A percentile compares a stretch with the other conserved stretches of the same genome.
Conservation (phyloP, 1,140 invertebrate genomes). For the Rhizoglyphus robini region DNA sequence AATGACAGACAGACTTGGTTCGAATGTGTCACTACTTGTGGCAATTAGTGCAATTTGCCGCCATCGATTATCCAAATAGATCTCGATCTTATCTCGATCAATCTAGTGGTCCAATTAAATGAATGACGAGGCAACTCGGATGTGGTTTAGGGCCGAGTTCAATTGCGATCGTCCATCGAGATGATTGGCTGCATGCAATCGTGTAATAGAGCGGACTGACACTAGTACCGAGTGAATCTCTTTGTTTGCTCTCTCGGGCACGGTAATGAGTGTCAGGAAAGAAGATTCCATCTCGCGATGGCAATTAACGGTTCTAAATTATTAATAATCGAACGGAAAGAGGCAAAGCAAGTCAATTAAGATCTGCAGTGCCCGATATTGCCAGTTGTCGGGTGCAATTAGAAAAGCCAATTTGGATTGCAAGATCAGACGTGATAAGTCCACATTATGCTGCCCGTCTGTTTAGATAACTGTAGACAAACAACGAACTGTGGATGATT, state of each 20-base stretch:
- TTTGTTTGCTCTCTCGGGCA: too few species aligned
- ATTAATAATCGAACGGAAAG: slow-evolving; percentile 1
- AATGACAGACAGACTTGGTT: neutral
- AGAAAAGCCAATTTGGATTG: too few species aligned
- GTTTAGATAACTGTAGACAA: too few species aligned
- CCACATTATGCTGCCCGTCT: neutral
- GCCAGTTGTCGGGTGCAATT: too few species aligned
- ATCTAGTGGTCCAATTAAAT: neutral
- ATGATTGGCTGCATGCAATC: neutral
- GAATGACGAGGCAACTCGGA: too few species aligned
- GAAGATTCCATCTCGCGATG: neutral
- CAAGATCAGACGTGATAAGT: neutral
- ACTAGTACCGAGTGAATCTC: neutral
- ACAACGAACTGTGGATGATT: neutral
- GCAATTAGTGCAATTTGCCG: slow-evolving; percentile 4
- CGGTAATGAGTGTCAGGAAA: too few species aligned
- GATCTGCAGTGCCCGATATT: too few species aligned
- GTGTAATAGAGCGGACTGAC: neutral
- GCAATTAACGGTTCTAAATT: slow-evolving; percentile 5
- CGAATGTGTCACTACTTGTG: slow-evolving; percentile 6
- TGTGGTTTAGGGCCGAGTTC: neutral
- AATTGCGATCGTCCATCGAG: too few species aligned
- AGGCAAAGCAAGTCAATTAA: neutral
- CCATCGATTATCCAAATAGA: neutral
- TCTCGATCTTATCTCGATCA: neutral